phyloP scores from a whole-genome alignment of 2,113 vertebrate species.

The Seriola dumerili region DNA sequence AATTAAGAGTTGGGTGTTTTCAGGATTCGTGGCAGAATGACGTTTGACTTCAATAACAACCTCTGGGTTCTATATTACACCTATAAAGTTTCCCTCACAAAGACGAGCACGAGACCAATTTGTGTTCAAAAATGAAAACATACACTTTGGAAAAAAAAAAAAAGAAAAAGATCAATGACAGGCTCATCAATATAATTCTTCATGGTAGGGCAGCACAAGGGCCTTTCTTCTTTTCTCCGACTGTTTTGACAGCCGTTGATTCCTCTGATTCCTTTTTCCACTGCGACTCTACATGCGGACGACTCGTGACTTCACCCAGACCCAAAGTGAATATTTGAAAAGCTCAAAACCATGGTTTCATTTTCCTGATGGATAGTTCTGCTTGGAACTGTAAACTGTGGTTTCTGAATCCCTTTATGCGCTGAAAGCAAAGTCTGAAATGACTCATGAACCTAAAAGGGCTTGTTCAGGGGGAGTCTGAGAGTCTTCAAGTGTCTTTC shows the following conservation, averaged over 20 bases:
- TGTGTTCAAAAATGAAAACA: slow-evolving; percentile 40
- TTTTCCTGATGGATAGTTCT: slow-evolving; percentile 56
- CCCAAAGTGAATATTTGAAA: slow-evolving; percentile 58
- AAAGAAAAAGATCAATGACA: slow-evolving; percentile 24
- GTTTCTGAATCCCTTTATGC: slow-evolving; percentile 46
- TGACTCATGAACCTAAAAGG: slow-evolving; percentile 56
- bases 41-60: slow-evolving; percentile 26
- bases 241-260: slow-evolving; percentile 49
- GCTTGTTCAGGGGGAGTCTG: slow-evolving; percentile 45
- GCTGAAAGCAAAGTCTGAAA: slow-evolving; percentile 53
- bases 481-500: slow-evolving; percentile 29
- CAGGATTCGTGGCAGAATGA: slow-evolving; percentile 13
- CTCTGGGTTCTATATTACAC: slow-evolving; percentile 9
- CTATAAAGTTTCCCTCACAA: background rate
- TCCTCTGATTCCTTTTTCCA: slow-evolving; percentile 50
- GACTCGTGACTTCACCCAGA: slow-evolving; percentile 51
- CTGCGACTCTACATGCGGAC: slow-evolving; percentile 33
- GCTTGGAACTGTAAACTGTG: slow-evolving; percentile 63
- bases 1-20: slow-evolving; percentile 20
- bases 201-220: slow-evolving; percentile 26
- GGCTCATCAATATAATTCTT: slow-evolving; percentile 56
- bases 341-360: slow-evolving; percentile 34
- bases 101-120: slow-evolving; percentile 4
- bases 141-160: slow-evolving; percentile 1
- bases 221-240: background rate